Percentiles rank a stretch among this genome's conserved stretches.
phyloP scores from a whole-genome alignment of 2,888 invertebrate genomes.

The Alloplasta piceator region DNA sequence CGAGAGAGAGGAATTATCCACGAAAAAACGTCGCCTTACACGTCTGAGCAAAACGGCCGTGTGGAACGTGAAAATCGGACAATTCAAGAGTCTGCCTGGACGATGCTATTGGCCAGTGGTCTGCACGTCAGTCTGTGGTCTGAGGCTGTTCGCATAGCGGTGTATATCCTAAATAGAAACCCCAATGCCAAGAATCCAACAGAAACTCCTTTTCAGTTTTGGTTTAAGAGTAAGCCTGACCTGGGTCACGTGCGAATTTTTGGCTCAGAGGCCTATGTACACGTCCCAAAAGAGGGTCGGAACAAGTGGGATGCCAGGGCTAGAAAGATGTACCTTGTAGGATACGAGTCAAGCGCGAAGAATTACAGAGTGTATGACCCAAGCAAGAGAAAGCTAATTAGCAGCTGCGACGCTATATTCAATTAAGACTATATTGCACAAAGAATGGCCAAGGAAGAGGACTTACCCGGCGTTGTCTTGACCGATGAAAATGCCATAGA shows the following conservation, averaged over 20 bases:
- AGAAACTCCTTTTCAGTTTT: slow-evolving; percentile 19
- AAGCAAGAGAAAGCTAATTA: slow-evolving; percentile 12
- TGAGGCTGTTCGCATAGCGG: slow-evolving; percentile 38
- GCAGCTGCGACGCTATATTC: slow-evolving; percentile 27
- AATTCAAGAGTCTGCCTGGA: slow-evolving; percentile 64
- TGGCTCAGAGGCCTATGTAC: not conserved
- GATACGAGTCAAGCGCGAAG: slow-evolving; percentile 25
- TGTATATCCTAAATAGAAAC: slow-evolving; percentile 31
- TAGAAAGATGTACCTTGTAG: slow-evolving; percentile 23
- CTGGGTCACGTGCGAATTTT: slow-evolving; percentile 7
- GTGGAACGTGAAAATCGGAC: slow-evolving; percentile 67
- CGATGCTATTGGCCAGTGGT: slow-evolving; percentile 61
- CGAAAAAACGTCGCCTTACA: slow-evolving; percentile 64
- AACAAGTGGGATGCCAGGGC: slow-evolving; percentile 36
- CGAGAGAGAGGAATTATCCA: slow-evolving; percentile 51
- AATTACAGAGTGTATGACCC: slow-evolving; percentile 28
- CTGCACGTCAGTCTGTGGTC: slow-evolving; percentile 40
- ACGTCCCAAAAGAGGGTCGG: slow-evolving; percentile 31
- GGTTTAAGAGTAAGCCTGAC: slow-evolving; percentile 27
- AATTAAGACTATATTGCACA: slow-evolving; percentile 19
- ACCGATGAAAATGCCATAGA: slow-evolving; percentile 15
- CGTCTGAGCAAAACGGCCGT: slow-evolving; percentile 67
- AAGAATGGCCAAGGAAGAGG: slow-evolving; percentile 11
- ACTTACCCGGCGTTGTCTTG: not conserved
- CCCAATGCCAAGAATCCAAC: slow-evolving; percentile 5